Conservation (phyloP, 2,888 invertebrate species). For the Lathronympha strigana region DNA sequence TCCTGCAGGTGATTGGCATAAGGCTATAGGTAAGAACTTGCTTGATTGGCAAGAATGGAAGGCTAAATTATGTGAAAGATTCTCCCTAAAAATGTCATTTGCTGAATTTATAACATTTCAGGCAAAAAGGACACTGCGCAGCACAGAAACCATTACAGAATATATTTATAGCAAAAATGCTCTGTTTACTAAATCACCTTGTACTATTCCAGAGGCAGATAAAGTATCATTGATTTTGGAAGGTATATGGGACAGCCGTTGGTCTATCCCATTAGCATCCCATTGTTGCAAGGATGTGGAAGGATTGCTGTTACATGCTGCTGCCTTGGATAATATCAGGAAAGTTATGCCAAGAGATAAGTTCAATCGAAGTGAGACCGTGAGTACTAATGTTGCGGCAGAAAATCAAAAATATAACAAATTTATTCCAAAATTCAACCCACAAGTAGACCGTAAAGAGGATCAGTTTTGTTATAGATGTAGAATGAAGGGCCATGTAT, state of each 20-base stretch:
- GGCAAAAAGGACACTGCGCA: slow-evolving; percentile 7
- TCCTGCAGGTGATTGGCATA: slow-evolving; percentile 21
- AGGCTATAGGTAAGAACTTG: neutral
- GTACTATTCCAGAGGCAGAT: slow-evolving; percentile 15
- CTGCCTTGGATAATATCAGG: slow-evolving; percentile 18
- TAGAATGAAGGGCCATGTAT: slow-evolving; percentile 7
- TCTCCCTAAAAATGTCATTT: slow-evolving; percentile 21
- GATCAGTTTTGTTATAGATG: slow-evolving; percentile 22
- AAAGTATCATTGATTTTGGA: slow-evolving; percentile 12
- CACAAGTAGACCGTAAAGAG: neutral
- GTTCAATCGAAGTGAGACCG: neutral
- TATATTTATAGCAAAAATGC: slow-evolving; percentile 33
- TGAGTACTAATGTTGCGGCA: neutral
- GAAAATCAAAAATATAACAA: slow-evolving; percentile 3
- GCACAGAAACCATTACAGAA: slow-evolving; percentile 10
- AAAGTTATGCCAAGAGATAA: slow-evolving; percentile 8
- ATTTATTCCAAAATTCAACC: slow-evolving; percentile 18
- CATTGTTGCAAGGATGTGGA: slow-evolving; percentile 9
- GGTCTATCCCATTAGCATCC: slow-evolving; percentile 9
- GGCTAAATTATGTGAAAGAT: slow-evolving; percentile 6
- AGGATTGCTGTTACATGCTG: slow-evolving; percentile 3
- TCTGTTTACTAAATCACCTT: slow-evolving; percentile 11
- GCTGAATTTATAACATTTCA: slow-evolving; percentile 25
- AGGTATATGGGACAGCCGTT: slow-evolving; percentile 8
- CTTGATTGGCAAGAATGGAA: slow-evolving; percentile 6